Evolutionary conservation across 2,797 vertebrate species (phyloP).

Genomic region (Apogon hyalosoma): DNA sequence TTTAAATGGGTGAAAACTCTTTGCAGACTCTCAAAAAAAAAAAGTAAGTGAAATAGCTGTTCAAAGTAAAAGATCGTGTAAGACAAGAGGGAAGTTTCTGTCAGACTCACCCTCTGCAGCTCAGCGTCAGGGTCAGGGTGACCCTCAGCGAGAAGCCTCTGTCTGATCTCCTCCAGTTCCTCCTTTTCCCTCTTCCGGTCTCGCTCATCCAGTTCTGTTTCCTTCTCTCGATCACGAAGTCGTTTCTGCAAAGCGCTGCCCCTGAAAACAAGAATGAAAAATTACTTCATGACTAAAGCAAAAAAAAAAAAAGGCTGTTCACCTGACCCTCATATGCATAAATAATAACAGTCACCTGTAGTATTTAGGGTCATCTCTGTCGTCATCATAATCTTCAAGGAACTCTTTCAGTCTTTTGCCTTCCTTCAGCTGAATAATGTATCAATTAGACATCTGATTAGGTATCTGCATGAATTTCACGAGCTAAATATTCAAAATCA

Average conservation of each 20-base stretch:
- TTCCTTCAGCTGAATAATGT: conserved; percentile 91
- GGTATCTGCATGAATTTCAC: background rate
- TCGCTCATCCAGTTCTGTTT: conserved; percentile 95
- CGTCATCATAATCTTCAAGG: conserved; percentile 98
- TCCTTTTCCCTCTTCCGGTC: conserved; percentile 98
- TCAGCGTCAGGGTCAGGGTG: conserved; percentile 98
- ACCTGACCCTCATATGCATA: too few relatives aligned
- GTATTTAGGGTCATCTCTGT: conserved; percentile 97
- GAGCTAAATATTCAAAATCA: background rate
- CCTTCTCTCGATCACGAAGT: conserved; percentile 95
- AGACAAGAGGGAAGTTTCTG: background rate
- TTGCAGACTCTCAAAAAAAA: too few relatives aligned
- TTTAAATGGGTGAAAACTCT: too few relatives aligned
- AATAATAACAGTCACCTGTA: conserved; percentile 86
- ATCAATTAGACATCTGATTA: conserved; percentile 15
- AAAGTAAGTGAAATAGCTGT: too few relatives aligned
- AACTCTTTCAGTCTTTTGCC: conserved; percentile 98
- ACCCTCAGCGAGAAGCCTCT: conserved; percentile 96
- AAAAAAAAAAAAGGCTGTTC: background rate
- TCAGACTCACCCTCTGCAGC: conserved; percentile 91
- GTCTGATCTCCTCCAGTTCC: conserved; percentile 96
- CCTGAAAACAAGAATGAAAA: conserved; percentile 72
- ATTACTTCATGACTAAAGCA: rapidly evolving
- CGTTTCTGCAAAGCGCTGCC: conserved; percentile 98
- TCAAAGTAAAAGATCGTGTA: background rate